Percentiles rank a stretch among this genome's conserved stretches.
Conservation (phyloP, 1,140 invertebrate species). For the Solenopsis fugax region DNA sequence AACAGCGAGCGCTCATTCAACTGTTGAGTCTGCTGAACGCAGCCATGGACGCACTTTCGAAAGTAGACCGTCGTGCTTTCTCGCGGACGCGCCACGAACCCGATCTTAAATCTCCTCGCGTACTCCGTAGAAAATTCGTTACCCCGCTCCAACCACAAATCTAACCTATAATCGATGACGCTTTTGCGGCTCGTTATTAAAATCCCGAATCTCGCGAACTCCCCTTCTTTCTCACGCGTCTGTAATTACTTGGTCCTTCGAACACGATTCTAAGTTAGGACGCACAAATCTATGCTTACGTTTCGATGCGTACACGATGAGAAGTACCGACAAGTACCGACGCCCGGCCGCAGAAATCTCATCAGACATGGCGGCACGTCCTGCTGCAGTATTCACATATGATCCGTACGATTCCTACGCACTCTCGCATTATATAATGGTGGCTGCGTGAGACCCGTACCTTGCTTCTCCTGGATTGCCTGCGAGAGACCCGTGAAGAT, state of each 20-base stretch:
- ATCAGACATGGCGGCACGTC: no score
- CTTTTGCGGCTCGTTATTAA: background rate
- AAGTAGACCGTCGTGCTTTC: background rate
- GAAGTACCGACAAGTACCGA: background rate
- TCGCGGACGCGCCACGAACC: background rate
- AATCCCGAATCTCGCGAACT: background rate
- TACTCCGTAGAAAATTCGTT: background rate
- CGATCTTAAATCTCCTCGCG: no score
- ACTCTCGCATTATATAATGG: slow-evolving; percentile 65
- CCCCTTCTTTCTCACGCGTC: background rate
- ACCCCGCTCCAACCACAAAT: background rate
- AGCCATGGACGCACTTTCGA: background rate
- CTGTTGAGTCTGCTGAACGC: no score
- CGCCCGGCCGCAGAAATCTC: background rate
- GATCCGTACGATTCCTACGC: background rate
- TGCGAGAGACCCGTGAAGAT: slow-evolving; percentile 34
- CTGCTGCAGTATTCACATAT: background rate
- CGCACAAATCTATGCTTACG: background rate
- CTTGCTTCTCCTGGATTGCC: background rate
- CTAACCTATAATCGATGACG: background rate
- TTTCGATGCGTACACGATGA: background rate
- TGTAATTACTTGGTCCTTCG: background rate
- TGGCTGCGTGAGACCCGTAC: slow-evolving; percentile 3
- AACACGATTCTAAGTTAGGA: background rate
- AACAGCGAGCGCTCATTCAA: no score